A percentile compares a stretch with the other conserved stretches of the same genome.
Evolutionary conservation across 2,797 vertebrate species (phyloP).

Genomic region (Microctenopoma lineatum): DNA sequence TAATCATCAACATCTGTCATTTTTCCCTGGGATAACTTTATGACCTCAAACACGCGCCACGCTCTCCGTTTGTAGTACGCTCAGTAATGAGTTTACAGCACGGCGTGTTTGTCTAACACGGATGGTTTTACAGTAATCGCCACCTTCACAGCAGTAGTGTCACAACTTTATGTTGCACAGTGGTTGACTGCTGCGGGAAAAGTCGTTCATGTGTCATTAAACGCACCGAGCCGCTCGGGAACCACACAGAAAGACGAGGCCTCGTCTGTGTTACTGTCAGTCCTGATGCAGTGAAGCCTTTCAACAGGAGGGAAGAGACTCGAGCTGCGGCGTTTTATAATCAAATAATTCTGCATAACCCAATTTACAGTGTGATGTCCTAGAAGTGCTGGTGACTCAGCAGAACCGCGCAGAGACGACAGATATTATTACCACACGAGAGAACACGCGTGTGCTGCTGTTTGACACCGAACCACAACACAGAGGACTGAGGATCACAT

Average conservation of each 20-base stretch:
- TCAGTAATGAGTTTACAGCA: too few species aligned
- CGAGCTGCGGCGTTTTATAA: constrained; percentile 34
- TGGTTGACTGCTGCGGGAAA: background rate
- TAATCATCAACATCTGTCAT: too few species aligned
- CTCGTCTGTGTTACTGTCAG: background rate
- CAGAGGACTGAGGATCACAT: background rate
- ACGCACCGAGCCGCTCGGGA: constrained; percentile 3
- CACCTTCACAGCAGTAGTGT: too few species aligned
- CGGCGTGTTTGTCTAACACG: too few species aligned
- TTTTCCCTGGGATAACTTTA: too few species aligned
- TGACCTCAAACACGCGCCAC: too few species aligned
- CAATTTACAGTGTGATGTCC: constrained; percentile 55
- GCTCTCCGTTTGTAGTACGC: too few species aligned
- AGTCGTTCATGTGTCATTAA: constrained; percentile 4
- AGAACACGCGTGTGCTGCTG: constrained; percentile 15
- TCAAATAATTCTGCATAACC: constrained; percentile 53
- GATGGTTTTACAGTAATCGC: too few species aligned
- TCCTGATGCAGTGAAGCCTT: background rate
- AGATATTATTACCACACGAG: constrained; percentile 23
- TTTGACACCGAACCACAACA: background rate
- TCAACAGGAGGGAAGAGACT: background rate
- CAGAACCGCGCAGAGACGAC: constrained; percentile 52
- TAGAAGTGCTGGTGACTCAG: constrained; percentile 72
- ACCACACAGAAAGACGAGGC: constrained; percentile 5
- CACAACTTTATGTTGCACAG: background rate